A percentile compares a stretch with the other conserved stretches of the same genome.
Evolutionary conservation across 2,113 vertebrate genomes (phyloP).

Genomic region (Puma concolor): DNA sequence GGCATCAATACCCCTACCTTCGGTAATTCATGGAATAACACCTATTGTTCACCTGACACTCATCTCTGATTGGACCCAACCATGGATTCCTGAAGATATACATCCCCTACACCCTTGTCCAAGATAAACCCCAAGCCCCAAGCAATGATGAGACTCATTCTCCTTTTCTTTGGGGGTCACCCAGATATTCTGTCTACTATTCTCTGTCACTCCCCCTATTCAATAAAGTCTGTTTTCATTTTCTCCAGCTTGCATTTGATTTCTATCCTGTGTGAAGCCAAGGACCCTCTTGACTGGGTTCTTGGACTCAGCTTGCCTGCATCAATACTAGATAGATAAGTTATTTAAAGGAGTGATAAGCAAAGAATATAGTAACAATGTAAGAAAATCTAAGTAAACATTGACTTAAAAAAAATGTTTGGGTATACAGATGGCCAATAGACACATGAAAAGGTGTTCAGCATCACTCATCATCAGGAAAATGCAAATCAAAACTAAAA

Average conservation of each 20-base stretch:
- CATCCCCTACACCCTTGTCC: background rate
- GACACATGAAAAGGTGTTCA: background rate
- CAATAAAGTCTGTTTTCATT: background rate
- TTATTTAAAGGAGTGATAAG: background rate
- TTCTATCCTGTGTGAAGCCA: background rate
- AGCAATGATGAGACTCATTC: background rate
- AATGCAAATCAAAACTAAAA: background rate
- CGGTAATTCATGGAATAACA: background rate
- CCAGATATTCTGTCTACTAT: background rate
- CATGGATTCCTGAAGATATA: background rate
- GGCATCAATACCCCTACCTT: background rate
- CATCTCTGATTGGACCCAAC: background rate
- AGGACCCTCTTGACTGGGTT: background rate
- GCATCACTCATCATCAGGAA: background rate
- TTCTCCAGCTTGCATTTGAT: background rate
- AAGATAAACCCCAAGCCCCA: background rate
- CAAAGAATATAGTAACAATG: background rate
- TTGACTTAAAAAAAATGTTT: background rate
- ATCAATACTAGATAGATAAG: background rate
- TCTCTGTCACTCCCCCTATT: background rate
- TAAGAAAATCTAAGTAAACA: background rate
- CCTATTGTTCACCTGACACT: background rate
- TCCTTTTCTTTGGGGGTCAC: background rate
- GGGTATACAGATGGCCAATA: background rate
- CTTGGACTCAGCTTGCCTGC: background rate